Base-by-base conservation (phyloP, 1,140 invertebrate genomes). In the Atta texana region DNA sequence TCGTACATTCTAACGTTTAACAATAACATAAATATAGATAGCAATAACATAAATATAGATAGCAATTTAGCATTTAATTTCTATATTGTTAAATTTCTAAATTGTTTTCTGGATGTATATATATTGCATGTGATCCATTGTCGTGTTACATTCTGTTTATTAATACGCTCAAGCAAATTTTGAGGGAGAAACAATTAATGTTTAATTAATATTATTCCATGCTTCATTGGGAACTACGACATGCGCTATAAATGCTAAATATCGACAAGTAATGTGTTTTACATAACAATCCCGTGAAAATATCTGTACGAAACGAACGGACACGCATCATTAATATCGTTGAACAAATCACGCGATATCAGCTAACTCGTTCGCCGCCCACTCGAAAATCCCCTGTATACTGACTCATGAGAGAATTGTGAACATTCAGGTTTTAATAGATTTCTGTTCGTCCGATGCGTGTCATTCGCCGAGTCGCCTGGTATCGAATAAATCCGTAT, bases 301-400 rank as follows among this genome's bases (percentile, higher is more conserved):
- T 84, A 84, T 61, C 28, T 53, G 55, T 49, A 34, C 71, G 55
- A 84, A 84, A 84, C 75, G 80, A 84, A 84, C 75, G 80, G 69
- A 75, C 80, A 84, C 69, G 80, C 69, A 39, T 84, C 80, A 84
- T 84, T 84, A 84, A 84, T 84, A 84, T 74, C 69, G 69, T 74
- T 61, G 68, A 84, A 84, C 80, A 84, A 84, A 84, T 84, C 69
- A 55, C 39, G 34, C 80, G 80, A 82, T 82, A 82, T 34, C 80
- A 49, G 80, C 80, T 84, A 84, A 74, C 80, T 51, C 55, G 80
- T 69, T 84, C 18, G 31, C 55, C 69, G 80, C 80, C 80, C 80
- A 84, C 69, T 84, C 80, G 69, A 84, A 84, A 84, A 75, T 84
- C 80, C 80, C 69, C 28, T n/a, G 55, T 59, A 55, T 34, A 84